Evolutionary conservation across 1,140 invertebrate species (phyloP).

Genomic region (Pissodes strobi): DNA sequence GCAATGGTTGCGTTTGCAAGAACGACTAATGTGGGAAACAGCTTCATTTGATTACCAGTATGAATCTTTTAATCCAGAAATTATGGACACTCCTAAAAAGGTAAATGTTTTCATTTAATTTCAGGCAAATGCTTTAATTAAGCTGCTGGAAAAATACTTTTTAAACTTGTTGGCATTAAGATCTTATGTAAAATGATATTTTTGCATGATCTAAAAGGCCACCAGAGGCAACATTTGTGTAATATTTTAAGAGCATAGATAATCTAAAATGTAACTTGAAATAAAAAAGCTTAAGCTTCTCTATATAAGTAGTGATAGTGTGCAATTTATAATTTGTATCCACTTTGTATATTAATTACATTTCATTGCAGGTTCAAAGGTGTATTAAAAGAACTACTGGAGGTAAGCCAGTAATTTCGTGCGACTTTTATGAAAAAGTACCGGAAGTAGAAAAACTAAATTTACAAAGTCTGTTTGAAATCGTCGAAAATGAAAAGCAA

Average conservation of each 20-base stretch:
- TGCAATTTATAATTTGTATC: background rate
- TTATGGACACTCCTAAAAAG: constrained; percentile 38
- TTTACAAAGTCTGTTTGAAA: constrained; percentile 61
- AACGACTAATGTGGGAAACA: constrained; percentile 67
- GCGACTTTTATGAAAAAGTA: constrained; percentile 58
- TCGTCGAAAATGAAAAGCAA: constrained; percentile 70
- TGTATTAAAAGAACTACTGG: constrained; percentile 60
- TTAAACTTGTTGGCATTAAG: no score
- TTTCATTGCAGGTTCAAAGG: constrained; percentile 58
- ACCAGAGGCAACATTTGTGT: no score
- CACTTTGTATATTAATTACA: background rate
- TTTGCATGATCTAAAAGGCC: no score
- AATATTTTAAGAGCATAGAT: no score
- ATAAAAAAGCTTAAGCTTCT: no score
- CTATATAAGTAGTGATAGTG: no score
- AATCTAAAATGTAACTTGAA: no score
- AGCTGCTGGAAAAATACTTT: no score
- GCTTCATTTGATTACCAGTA: constrained; percentile 56
- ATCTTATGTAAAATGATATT: no score
- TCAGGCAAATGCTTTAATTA: background rate
- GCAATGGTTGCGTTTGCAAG: constrained; percentile 65
- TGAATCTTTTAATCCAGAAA: constrained; percentile 38
- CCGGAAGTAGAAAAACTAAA: constrained; percentile 56
- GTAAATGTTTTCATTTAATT: constrained; percentile 22
- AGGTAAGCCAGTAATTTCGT: constrained; percentile 57